These are phyloP conservation scores for Uria lomvia DNA, from an alignment of 2,113 vertebrate species.

Conservation along the genomic window DNA sequence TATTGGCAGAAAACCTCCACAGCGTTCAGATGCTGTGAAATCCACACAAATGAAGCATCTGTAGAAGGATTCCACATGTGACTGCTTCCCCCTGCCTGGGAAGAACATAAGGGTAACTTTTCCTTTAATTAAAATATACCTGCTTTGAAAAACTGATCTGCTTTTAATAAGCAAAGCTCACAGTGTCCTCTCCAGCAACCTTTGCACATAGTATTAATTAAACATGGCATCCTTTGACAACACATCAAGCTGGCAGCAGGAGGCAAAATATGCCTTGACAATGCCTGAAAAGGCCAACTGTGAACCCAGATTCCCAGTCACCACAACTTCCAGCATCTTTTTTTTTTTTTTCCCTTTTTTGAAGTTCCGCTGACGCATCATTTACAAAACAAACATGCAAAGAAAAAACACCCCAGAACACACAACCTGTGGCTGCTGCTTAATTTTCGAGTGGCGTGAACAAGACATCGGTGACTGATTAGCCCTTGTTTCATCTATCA, in stretches of 20 bases:
- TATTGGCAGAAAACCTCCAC: neutral
- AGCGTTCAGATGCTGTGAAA: neutral
- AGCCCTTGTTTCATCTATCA: neutral
- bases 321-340: neutral
- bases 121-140: neutral
- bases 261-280: neutral
- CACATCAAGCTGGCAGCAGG: neutral
- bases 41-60: neutral
- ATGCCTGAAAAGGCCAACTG: neutral
- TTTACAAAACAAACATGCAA: neutral
- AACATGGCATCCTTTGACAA: neutral
- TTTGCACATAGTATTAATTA: slow-evolving; percentile 32
- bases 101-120: neutral
- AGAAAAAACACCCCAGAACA: neutral
- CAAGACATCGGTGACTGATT: neutral
- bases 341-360: neutral
- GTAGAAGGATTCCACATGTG: neutral
- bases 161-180: neutral
- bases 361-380: neutral
- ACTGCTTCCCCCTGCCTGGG: neutral
- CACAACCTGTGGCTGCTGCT: neutral
- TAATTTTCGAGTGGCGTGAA: neutral
- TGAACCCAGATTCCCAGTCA: neutral
- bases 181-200: neutral
- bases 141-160: neutral